phyloP scores from a whole-genome alignment of 2,797 vertebrate genomes.

The Pseudochaenichthys georgianus region DNA sequence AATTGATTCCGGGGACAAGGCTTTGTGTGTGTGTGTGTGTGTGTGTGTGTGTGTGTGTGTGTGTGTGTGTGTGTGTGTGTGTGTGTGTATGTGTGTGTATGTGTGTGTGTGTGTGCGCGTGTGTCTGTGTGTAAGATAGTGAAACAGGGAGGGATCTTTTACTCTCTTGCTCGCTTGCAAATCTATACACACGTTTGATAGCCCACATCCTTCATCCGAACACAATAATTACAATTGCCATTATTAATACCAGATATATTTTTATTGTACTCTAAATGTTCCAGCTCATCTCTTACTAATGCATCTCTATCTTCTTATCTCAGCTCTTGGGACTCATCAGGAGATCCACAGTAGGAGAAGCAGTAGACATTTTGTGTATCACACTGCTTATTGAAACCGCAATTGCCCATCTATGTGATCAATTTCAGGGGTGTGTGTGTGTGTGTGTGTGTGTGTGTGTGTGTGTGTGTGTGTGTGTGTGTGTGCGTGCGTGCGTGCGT shows the following conservation, averaged over 20 bases:
- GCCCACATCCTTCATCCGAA: slow-evolving; percentile 1
- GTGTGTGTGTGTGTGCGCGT: too few species aligned
- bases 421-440: slow-evolving; percentile 49
- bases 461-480: too few species aligned
- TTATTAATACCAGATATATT: slow-evolving; percentile 24
- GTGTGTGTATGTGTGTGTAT: too few species aligned
- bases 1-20: too few species aligned
- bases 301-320: slow-evolving; percentile 27
- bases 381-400: slow-evolving; percentile 59
- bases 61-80: too few species aligned
- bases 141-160: not conserved
- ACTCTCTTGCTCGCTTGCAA: not conserved
- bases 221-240: slow-evolving; percentile 22
- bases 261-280: slow-evolving; percentile 22
- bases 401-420: slow-evolving; percentile 70
- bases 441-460: too few species aligned
- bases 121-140: not conserved
- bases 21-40: too few species aligned
- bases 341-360: slow-evolving; percentile 41
- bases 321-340: slow-evolving; percentile 31
- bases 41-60: too few species aligned
- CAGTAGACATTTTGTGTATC: slow-evolving; percentile 43
- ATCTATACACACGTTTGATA: slow-evolving; percentile 3
- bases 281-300: slow-evolving; percentile 54
- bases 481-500: rapidly evolving